Conservation (phyloP, 2,797 vertebrate genomes). For the Gastrophryne carolinensis region DNA sequence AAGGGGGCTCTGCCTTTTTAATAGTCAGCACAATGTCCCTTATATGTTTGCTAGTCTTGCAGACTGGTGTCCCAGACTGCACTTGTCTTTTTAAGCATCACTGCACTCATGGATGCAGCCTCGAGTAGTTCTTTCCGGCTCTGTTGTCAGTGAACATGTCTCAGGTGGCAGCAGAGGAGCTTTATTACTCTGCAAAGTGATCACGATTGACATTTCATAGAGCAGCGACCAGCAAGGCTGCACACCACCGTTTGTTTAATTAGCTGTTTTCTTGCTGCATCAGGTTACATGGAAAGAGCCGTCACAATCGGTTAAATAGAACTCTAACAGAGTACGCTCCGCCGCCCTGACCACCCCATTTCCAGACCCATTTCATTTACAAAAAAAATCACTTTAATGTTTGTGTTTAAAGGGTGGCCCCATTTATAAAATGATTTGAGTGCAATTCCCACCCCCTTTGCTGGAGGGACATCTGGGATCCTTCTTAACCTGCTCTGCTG, state of each 20-base stretch:
- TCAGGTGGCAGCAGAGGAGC: background rate
- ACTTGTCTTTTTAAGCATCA: background rate
- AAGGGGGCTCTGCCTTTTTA: no score
- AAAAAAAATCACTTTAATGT: slow-evolving; percentile 26
- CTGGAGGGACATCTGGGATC: background rate
- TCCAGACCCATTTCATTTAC: slow-evolving; percentile 10
- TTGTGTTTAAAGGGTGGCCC: background rate
- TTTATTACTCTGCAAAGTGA: slow-evolving; percentile 10
- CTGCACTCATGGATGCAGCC: background rate
- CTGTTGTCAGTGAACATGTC: background rate
- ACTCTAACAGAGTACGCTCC: no score
- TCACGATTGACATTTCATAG: slow-evolving; percentile 29
- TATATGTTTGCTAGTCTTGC: no score
- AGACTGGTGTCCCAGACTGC: no score
- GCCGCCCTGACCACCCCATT: slow-evolving; percentile 7
- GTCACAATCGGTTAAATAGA: slow-evolving; percentile 29
- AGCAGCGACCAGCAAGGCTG: slow-evolving; percentile 16
- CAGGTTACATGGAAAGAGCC: slow-evolving; percentile 39
- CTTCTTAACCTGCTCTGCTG: background rate
- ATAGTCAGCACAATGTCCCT: no score
- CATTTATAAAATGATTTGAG: background rate
- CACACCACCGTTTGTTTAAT: slow-evolving; percentile 27
- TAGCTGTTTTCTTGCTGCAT: slow-evolving; percentile 43
- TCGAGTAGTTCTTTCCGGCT: background rate
- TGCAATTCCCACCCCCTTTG: background rate